Conservation (phyloP, 2,888 invertebrate species). For the Bembecia ichneumoniformis region DNA sequence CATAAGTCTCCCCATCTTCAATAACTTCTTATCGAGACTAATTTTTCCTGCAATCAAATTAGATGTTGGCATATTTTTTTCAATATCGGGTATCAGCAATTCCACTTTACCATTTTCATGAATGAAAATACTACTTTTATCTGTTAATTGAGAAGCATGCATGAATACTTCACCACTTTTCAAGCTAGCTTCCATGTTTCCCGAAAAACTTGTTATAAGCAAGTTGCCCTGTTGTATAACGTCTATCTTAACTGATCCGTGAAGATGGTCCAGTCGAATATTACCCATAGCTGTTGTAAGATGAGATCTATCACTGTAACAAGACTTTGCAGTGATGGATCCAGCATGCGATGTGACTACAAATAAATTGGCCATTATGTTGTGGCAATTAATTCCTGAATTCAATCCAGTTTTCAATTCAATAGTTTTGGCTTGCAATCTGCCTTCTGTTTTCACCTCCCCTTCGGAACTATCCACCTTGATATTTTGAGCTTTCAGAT, state of each 20-base stretch:
- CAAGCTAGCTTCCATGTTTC: conserved; percentile 54
- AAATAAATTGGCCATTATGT: conserved; percentile 55
- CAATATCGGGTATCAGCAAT: conserved; percentile 49
- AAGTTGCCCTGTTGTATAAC: conserved; percentile 61
- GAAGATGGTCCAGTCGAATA: conserved; percentile 46
- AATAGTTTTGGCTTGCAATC: conserved; percentile 48
- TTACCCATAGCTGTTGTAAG: conserved; percentile 63
- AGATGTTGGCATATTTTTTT: conserved; percentile 56
- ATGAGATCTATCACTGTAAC: conserved; percentile 61
- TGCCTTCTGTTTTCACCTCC: conserved; percentile 42
- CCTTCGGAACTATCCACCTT: conserved; percentile 54
- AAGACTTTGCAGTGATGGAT: conserved; percentile 54
- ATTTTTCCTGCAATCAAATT: conserved; percentile 67
- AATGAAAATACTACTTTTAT: conserved; percentile 65
- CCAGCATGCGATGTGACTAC: conserved; percentile 54
- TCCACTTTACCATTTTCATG: conserved; percentile 67
- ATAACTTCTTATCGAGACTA: conserved; percentile 54
- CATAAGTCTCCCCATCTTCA: conserved; percentile 60
- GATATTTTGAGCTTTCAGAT: conserved; percentile 56
- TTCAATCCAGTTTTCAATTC: conserved; percentile 55
- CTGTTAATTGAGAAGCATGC: conserved; percentile 53
- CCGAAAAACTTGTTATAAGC: conserved; percentile 57
- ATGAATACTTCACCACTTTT: conserved; percentile 64
- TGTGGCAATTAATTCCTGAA: conserved; percentile 51
- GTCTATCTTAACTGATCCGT: conserved; percentile 56